phyloP scores from a whole-genome alignment of 2,888 invertebrate species.

The Liposcelis brunnea region DNA sequence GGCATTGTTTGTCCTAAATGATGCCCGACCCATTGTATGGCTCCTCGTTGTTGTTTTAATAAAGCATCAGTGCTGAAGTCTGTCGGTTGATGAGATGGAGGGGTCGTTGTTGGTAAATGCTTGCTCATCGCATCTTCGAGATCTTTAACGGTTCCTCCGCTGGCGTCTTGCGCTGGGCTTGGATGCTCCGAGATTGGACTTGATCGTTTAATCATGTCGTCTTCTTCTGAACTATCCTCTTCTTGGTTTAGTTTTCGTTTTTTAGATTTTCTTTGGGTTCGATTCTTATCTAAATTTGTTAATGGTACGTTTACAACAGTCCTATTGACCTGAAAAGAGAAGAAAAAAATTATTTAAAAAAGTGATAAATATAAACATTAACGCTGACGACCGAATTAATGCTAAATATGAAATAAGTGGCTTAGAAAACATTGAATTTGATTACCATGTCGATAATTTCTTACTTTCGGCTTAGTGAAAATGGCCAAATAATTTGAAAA shows the following conservation, averaged over 20 bases:
- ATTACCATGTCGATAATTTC: too few species aligned
- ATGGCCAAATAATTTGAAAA: too few species aligned
- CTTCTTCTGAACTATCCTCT: constrained; percentile 23
- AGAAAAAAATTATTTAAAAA: neutral
- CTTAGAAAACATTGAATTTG: too few species aligned
- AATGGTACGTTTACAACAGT: neutral
- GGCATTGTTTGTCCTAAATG: constrained; percentile 54
- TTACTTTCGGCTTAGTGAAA: too few species aligned
- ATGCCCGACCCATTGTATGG: constrained; percentile 89
- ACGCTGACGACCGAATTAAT: too few species aligned
- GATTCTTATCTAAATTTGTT: constrained; percentile 6
- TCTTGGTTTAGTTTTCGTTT: constrained; percentile 15
- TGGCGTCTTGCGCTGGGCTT: constrained; percentile 11
- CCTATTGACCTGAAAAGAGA: neutral
- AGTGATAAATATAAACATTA: too few species aligned
- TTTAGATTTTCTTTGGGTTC: constrained; percentile 8
- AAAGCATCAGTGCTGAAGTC: constrained; percentile 77
- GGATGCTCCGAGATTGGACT: constrained; percentile 2
- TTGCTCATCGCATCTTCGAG: constrained; percentile 94
- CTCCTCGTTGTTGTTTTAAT: constrained; percentile 60
- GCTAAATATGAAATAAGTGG: too few species aligned
- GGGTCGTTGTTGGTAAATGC: constrained; percentile 50
- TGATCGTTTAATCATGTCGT: constrained; percentile 18
- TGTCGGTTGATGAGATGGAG: constrained; percentile 52
- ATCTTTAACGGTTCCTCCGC: constrained; percentile 59